phyloP scores from a whole-genome alignment of 2,888 invertebrate genomes.

The Calameuta filiformis region DNA sequence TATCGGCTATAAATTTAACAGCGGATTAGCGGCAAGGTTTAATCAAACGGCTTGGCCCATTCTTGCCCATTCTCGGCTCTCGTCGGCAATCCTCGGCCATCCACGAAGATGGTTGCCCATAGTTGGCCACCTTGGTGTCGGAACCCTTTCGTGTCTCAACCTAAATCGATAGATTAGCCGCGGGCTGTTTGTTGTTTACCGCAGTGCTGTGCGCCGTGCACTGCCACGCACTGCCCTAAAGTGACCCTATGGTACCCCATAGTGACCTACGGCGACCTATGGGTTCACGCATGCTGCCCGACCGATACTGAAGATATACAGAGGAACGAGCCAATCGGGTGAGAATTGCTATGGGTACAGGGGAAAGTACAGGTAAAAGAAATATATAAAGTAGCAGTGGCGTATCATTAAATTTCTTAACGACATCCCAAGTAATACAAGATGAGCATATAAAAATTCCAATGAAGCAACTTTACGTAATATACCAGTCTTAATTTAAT shows the following conservation, averaged over 20 bases:
- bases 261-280: background rate
- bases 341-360: background rate
- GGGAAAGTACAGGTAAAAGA: background rate
- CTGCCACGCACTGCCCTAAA: background rate
- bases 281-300: background rate
- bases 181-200: background rate
- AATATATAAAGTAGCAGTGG: too few relatives aligned
- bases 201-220: background rate
- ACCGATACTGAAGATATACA: background rate
- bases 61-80: constrained; percentile 6
- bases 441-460: background rate
- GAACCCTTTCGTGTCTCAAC: background rate
- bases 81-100: background rate
- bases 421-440: background rate
- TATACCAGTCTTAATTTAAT: background rate
- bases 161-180: background rate
- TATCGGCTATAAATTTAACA: constrained; percentile 40
- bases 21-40: constrained; percentile 49
- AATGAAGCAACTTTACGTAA: background rate
- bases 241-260: background rate
- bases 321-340: background rate
- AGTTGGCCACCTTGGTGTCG: background rate
- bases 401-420: too few relatives aligned
- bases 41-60: constrained; percentile 48
- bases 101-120: background rate